Base-by-base conservation (phyloP, 2,113 vertebrate genomes). In the Hyla sarda region DNA sequence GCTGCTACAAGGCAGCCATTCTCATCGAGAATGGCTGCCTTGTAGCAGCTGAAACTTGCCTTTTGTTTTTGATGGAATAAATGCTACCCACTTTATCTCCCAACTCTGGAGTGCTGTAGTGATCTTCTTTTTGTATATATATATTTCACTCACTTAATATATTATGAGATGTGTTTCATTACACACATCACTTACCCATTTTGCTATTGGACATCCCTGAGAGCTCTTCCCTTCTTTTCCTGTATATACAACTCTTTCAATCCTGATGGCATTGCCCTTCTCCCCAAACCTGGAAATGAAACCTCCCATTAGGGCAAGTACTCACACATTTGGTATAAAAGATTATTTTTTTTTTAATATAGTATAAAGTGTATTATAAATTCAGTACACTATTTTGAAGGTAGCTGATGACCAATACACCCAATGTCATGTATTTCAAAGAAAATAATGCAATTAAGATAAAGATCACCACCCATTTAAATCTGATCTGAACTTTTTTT, bases 221-320 rank as follows among this genome's bases (percentile, higher is more conserved):
- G 96, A 96, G 91, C 98, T 99, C 91, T 97, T 99, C 86, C 98
- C 98, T 93, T 99, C 98, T 92, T 98, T 99, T 88, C 98, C 98
- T 87, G 98, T 99, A 93, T 98, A 99, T 89, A 98, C 81, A 87
- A 98, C 95, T 93, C 95, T 97, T 86, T 99, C 98, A 93, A 99
- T 99, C 89, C 98, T 96, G 90, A 99, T 96, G 88, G 97, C 95
- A 72, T 89, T 94, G 80, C 98, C 97, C 89, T 95, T 96, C 90
- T 97, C 89, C 87, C 96, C 97, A 94, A 96, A 97, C 92, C 98
- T 99, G 88, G 88, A 92, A 90, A 69, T 76, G 13, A 50, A 28
- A 52, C 67, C 45, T 76, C 13, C 47, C 50, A 25, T 77, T 12
- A 77, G n/a, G 52, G 9, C 8, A 54, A 8, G 28, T 77, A 32